Conservation (phyloP, 2,888 invertebrate genomes). For the Hydroisotoma schaefferi region DNA sequence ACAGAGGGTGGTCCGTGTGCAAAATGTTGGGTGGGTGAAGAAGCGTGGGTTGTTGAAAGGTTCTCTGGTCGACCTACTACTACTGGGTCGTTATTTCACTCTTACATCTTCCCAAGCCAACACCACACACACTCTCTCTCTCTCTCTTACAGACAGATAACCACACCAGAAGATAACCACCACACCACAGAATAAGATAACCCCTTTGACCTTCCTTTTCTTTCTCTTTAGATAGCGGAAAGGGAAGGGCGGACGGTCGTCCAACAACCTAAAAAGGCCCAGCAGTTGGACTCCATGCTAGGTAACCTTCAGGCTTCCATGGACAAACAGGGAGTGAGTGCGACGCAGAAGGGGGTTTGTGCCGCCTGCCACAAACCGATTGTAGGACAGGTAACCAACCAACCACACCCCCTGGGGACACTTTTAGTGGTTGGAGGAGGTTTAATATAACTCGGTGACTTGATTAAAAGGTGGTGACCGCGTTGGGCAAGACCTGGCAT, state of each 20-base stretch:
- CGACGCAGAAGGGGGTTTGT: constrained; percentile 99
- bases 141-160: no score
- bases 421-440: not conserved
- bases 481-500: constrained; percentile 97
- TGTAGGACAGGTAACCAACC: constrained; percentile 76
- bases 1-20: not conserved
- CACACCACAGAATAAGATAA: no score
- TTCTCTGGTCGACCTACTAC: no score
- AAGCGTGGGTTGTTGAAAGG: not conserved
- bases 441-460: constrained; percentile 3
- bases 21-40: not conserved
- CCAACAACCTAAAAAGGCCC: constrained; percentile 56
- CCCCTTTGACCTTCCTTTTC: no score
- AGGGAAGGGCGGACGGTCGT: constrained; percentile 4
- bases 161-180: no score
- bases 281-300: constrained; percentile 83
- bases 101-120: not conserved
- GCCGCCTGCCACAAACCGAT: constrained; percentile 98
- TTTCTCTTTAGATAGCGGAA: not conserved
- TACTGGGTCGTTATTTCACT: not conserved
- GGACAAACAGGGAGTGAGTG: constrained; percentile 97
- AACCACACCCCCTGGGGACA: not conserved
- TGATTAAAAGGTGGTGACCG: constrained; percentile 74
- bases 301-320: constrained; percentile 93
- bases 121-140: not conserved